phyloP scores from a whole-genome alignment of 2,797 vertebrate species.

The Molossus alvarezi region DNA sequence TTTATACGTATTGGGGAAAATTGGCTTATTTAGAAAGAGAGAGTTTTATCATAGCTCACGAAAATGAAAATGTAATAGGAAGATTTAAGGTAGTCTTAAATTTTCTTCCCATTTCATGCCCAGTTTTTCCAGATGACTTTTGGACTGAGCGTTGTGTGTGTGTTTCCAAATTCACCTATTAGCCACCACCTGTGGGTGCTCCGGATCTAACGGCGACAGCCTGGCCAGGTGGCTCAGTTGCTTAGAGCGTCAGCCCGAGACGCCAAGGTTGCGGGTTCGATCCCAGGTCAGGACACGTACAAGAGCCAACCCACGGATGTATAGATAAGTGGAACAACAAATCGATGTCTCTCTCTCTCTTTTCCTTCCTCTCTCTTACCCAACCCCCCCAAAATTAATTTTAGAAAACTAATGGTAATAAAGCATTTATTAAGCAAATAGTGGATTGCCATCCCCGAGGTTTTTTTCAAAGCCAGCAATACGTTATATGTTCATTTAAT shows the following conservation, averaged over 20 bases:
- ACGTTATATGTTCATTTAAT: not conserved
- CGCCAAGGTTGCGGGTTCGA: no score
- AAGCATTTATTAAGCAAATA: not conserved
- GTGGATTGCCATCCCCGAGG: not conserved
- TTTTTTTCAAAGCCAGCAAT: constrained; percentile 21
- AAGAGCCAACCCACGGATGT: no score
- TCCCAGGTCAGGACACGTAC: no score
- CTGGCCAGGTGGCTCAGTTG: no score
- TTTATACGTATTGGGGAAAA: not conserved
- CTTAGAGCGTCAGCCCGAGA: no score
- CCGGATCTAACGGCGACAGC: not conserved
- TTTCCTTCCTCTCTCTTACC: no score
- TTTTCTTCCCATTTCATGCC: not conserved
- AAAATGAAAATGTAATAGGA: not conserved
- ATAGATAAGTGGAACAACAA: no score
- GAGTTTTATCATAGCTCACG: not conserved
- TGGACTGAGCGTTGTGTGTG: not conserved
- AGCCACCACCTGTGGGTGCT: not conserved
- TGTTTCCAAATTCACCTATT: not conserved
- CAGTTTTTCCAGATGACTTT: not conserved
- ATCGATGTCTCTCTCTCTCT: no score
- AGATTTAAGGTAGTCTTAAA: not conserved
- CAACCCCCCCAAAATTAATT: no score
- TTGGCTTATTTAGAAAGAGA: not conserved
- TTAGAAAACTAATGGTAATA: not conserved